Conservation (phyloP, 2,113 vertebrate genomes). For the Marmota monax region DNA sequence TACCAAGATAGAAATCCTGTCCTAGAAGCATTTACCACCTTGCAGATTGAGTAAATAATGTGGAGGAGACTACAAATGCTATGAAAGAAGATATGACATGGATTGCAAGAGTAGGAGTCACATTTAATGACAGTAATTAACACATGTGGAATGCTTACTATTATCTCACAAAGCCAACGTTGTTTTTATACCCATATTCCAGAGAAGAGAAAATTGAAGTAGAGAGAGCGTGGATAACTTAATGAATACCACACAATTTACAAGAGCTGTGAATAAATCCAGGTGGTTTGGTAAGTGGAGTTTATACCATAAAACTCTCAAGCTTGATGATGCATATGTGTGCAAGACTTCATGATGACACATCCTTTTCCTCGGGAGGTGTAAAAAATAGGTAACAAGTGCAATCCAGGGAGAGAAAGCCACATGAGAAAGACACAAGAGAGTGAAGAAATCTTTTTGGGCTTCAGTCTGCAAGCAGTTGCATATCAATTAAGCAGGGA, state of each 20-base stretch:
- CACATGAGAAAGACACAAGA: background rate
- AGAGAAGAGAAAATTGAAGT: background rate
- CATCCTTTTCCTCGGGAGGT: background rate
- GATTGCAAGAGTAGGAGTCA: background rate
- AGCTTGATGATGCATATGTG: background rate
- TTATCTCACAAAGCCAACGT: background rate
- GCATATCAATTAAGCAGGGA: background rate
- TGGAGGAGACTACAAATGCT: background rate
- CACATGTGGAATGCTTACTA: background rate
- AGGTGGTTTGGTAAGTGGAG: background rate
- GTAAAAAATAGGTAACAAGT: background rate
- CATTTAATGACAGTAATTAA: background rate
- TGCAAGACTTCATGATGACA: background rate
- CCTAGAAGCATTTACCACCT: background rate
- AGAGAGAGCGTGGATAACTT: background rate
- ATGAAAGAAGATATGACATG: background rate
- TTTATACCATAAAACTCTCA: background rate
- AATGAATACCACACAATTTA: background rate
- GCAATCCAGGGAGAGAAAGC: background rate
- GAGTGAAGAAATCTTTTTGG: background rate
- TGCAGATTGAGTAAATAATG: background rate
- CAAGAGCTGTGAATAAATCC: background rate
- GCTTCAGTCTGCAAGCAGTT: background rate
- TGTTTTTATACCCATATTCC: conserved; percentile 31
- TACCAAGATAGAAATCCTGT: background rate